Conservation (phyloP, 2,113 vertebrate species). For the Nothobranchius kuhntae region DNA sequence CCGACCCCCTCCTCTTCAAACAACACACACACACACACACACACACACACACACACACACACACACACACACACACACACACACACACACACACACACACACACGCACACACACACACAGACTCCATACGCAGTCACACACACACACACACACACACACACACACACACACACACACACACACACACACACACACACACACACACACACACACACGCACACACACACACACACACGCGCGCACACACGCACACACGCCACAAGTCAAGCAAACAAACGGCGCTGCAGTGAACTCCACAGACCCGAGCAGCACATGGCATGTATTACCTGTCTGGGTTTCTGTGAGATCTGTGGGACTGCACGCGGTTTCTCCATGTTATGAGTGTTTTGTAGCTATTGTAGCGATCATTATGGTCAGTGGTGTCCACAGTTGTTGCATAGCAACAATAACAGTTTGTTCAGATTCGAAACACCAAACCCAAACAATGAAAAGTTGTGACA, state of each 20-base stretch:
- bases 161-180: too few species aligned
- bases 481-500: background rate
- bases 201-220: background rate
- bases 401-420: constrained; percentile 12
- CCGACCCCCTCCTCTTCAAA: constrained; percentile 40
- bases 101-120: background rate
- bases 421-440: constrained; percentile 7
- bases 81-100: too few species aligned
- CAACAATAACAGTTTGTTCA: constrained; percentile 12
- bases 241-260: constrained; percentile 38
- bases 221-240: background rate
- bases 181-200: too few species aligned
- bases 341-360: constrained; percentile 2
- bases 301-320: constrained; percentile 14
- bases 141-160: constrained; percentile 17
- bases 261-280: constrained; percentile 69
- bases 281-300: constrained; percentile 37
- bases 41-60: background rate
- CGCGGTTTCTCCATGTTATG: background rate
- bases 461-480: background rate
- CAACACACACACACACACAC: too few species aligned
- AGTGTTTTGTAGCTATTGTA: background rate
- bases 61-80: too few species aligned
- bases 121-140: too few species aligned
- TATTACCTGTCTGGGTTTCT: constrained; percentile 28